phyloP scores from a whole-genome alignment of 2,888 invertebrate genomes.

The Trichopoda pennipes region DNA sequence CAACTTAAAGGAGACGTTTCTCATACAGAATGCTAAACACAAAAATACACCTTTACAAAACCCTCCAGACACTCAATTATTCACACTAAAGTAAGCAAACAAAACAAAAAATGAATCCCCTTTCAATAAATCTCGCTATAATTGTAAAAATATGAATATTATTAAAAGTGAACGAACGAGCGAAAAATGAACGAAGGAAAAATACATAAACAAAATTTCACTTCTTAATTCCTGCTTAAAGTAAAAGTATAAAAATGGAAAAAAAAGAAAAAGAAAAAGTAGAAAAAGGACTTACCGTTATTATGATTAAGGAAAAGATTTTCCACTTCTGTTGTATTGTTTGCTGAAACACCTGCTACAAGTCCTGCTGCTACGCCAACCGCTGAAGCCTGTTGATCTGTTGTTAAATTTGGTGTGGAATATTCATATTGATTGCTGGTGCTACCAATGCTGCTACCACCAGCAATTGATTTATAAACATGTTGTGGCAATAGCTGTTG shows the following conservation, averaged over 20 bases:
- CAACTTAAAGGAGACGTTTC: slow-evolving; percentile 57
- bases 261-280: not conserved
- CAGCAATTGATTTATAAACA: slow-evolving; percentile 76
- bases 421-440: slow-evolving; percentile 77
- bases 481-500: slow-evolving; percentile 69
- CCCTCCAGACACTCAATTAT: slow-evolving; percentile 35
- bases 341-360: slow-evolving; percentile 55
- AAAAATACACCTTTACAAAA: slow-evolving; percentile 47
- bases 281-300: slow-evolving; percentile 78
- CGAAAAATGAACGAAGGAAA: not conserved
- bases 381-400: slow-evolving; percentile 66
- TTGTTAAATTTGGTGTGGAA: slow-evolving; percentile 72
- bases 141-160: slow-evolving; percentile 60
- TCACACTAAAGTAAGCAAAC: not conserved
- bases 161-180: slow-evolving; percentile 6
- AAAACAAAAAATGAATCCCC: slow-evolving; percentile 4
- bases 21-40: slow-evolving; percentile 45
- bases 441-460: slow-evolving; percentile 69
- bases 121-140: slow-evolving; percentile 48
- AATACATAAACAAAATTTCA: not conserved
- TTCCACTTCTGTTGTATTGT: slow-evolving; percentile 82
- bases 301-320: slow-evolving; percentile 85
- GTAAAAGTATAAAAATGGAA: not conserved
- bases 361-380: slow-evolving; percentile 57
- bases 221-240: not conserved